A percentile compares a stretch with the other conserved stretches of the same genome.
Evolutionary conservation across 2,797 vertebrate genomes (phyloP).

Genomic region (Lepidocolaptes lacrymiger): DNA sequence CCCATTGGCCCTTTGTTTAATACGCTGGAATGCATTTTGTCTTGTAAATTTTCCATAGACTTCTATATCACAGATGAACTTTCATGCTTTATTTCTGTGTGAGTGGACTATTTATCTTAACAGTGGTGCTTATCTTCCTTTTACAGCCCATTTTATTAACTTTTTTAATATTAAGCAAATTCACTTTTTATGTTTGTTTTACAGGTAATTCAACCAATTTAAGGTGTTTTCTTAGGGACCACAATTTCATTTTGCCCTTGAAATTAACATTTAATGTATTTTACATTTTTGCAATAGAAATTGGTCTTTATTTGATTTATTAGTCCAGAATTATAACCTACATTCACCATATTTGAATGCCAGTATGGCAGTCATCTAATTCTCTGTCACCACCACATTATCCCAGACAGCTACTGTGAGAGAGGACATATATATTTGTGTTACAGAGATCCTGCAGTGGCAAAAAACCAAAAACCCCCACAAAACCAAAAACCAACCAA

Average conservation of each 20-base stretch:
- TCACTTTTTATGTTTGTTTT: conserved; percentile 70
- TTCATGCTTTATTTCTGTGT: conserved; percentile 29
- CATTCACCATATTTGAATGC: not conserved
- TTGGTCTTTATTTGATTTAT: conserved; percentile 61
- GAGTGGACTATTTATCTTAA: conserved; percentile 57
- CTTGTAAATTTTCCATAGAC: conserved; percentile 38
- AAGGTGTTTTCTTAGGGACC: conserved; percentile 60
- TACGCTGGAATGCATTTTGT: not conserved
- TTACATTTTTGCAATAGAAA: conserved; percentile 64
- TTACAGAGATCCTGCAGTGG: not conserved
- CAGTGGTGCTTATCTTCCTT: conserved; percentile 22
- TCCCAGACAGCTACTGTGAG: not conserved
- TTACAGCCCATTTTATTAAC: conserved; percentile 54
- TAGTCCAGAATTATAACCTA: conserved; percentile 14
- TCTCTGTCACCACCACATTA: not conserved
- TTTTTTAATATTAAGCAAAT: conserved; percentile 60
- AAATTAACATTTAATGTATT: conserved; percentile 66
- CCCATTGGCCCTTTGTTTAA: not conserved
- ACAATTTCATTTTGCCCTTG: conserved; percentile 64
- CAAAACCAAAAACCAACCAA: no score
- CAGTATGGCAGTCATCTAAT: not conserved
- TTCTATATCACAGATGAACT: conserved; percentile 13
- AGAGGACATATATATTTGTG: not conserved
- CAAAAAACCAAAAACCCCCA: not conserved
- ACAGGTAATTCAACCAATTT: conserved; percentile 65